Evolutionary conservation across 2,888 invertebrate species (phyloP), one percentile per base, ranked within the genome.

Genomic region (Caenorhabditis sp.): DNA sequence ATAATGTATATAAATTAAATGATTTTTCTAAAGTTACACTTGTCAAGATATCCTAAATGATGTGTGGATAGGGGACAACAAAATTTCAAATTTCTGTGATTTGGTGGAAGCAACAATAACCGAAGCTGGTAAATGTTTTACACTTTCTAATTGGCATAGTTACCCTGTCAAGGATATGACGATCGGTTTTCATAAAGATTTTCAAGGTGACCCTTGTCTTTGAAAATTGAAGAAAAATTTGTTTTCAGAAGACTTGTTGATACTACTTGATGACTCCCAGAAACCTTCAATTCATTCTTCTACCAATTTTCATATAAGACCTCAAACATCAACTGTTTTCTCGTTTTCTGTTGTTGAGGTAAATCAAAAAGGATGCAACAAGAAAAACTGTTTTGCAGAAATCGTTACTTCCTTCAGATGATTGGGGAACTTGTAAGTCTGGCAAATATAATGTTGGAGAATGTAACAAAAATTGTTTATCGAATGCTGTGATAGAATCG

Each of bases 341-440:
- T 58, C 60, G 1, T 66, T 74, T 50, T 36, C 50, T 14, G 43
- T 69, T 23, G 55, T 64, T 62, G 69, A 74, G 36, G 73, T 73
- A 37, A 4, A 10, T 37, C 17, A 2, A 31, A 57, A 17, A n/a
- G 1, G 12, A 21, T 3, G 27, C 12, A 26, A 26, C 2, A 26
- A 21, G 6, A 1, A 53, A 53, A 53, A 6, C 8, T 21, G 3
- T 53, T 55, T 62, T 67, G 37, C 53, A 78, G 78, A 63, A 75
- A 65, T 19, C 62, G 4, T 65, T 61, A 14, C 31, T 78, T 0
- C 59, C 66, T 23, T 37, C 37, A 26, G 53, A 63, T 26, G 60
- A 76, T 27, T 76, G 78, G 76, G 76, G 76, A 17, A 68, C 73
- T 0, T 78, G 78, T 37, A 37, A 65, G 51, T 21, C 26, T 36